A percentile compares a stretch with the other conserved stretches of the same genome.
These are phyloP conservation scores for Drosophila mayri DNA, from an alignment of 1,140 invertebrate genomes.

Conservation along the genomic window DNA sequence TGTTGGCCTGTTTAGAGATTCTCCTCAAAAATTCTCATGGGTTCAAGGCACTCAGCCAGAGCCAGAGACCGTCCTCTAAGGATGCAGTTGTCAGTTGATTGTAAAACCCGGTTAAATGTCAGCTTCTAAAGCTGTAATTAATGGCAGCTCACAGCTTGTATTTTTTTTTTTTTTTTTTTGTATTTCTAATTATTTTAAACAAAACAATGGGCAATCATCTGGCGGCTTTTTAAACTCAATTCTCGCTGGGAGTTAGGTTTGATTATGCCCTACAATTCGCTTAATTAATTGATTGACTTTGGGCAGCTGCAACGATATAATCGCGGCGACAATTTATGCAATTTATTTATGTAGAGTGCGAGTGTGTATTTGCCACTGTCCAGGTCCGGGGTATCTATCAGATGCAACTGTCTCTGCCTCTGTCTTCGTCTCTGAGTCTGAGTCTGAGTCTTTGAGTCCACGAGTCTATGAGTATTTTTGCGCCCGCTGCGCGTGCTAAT, in stretches of 20 bases:
- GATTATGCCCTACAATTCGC: slow-evolving; percentile 25
- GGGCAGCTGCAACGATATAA: slow-evolving; percentile 31
- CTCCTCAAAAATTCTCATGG: slow-evolving; percentile 33
- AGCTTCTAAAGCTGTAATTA: slow-evolving; percentile 33
- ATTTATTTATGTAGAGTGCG: slow-evolving; percentile 47
- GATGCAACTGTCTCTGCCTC: slow-evolving; percentile 44
- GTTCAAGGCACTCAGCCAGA: slow-evolving; percentile 4
- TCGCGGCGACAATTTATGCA: slow-evolving; percentile 48
- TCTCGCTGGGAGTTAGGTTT: slow-evolving; percentile 20
- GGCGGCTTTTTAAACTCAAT: slow-evolving; percentile 24
- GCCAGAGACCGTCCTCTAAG: slow-evolving; percentile 23
- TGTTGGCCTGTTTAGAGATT: slow-evolving; percentile 4
- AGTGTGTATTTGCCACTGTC: slow-evolving; percentile 41
- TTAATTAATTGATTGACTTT: slow-evolving; percentile 56
- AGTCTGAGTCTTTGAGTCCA: not conserved
- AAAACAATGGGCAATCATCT: slow-evolving; percentile 38
- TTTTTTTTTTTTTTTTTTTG: not conserved
- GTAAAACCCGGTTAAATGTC: slow-evolving; percentile 53
- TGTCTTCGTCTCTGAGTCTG: slow-evolving; percentile 2
- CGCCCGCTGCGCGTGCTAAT: slow-evolving; percentile 59
- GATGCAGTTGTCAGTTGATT: slow-evolving; percentile 40
- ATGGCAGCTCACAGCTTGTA: slow-evolving; percentile 8
- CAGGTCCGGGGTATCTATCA: slow-evolving; percentile 37
- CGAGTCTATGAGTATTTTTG: slow-evolving; percentile 5
- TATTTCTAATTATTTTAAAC: slow-evolving; percentile 28